Base-by-base conservation (phyloP, 2,113 vertebrate genomes). In the Porphyrio hochstetteri region DNA sequence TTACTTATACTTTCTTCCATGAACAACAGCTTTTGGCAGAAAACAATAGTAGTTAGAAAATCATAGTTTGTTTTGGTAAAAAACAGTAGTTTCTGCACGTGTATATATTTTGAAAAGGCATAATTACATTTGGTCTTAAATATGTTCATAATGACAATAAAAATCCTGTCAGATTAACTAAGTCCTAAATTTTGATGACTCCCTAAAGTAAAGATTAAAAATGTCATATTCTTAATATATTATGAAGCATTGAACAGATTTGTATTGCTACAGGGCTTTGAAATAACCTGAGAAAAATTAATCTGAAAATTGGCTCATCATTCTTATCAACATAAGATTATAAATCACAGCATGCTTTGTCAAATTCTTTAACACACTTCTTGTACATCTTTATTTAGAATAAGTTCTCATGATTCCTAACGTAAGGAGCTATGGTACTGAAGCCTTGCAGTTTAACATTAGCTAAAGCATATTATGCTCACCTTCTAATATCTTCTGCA, bases 271-370 rank as follows among this genome's bases (percentile, higher is more conserved):
- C 75, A 77, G 76, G 82, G 88, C 42, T 96, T 92, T 92, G 68
- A 96, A 97, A 95, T 88, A 90, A 83, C 76, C 72, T 92, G 52
- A 90, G 72, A 95, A 95, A 90, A 92, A 93, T 86, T 92, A 92
- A 81, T 88, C 80, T 83, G 68, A 92, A 93, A 94, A 93, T 79
- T 90, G 52, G 35, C 46, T 94, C 68, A 90, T 90, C 63, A 63
- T 42, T 86, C 16, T 52, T 81, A 77, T 77, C 59, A 88, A 70
- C n/a, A 20, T 40, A 77, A 61, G 52, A 90, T 42, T 85, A 83
- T 86, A 93, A 90, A 94, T 82, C 67, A 82, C 29, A 63, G 76
- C 79, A 92, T 84, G 64, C 10, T 92, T 88, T 86, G 68, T 93
- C 64, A 90, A 65, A 64, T 48, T 65, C 35, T 86, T 90, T 71